Base-by-base conservation (phyloP, 2,113 vertebrate genomes). In the Gambusia affinis region DNA sequence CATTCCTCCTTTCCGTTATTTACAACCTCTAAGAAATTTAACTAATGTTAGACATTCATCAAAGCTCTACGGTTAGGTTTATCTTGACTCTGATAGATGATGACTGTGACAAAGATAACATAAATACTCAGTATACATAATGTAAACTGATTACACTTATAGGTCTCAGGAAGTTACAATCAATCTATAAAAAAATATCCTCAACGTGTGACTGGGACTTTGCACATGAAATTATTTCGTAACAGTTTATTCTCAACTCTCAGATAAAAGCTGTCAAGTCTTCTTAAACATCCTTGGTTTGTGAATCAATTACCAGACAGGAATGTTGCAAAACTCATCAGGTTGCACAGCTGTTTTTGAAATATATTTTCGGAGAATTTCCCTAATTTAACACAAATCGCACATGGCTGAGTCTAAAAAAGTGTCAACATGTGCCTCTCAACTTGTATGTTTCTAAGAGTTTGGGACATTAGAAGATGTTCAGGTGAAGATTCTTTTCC, bases 331-430 rank as follows among this genome's bases (percentile, higher is more conserved):
- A 76, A 82, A 81, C 64, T 74, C 47, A 44, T 37, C 12, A 30
- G 5, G 42, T 85, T 72, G 35, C 80, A 64, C 76, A 75, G 77
- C 57, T 27, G 27, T 79, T 80, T 80, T 47, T 69, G 44, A 39
- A 63, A 57, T 61, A 15, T 39, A 63, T 72, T 39, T 75, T 4
- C 47, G 24, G 8, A 15, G 10, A 29, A 72, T 57, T 71, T 12
- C 64, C 24, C 35, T 47, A 69, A 64, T 60, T 24, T 31, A 8
- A 57, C 42, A 64, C 12, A 15, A 69, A 7, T 57, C 74, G 60
- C 17, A 74, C 67, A 35, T 42, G 27, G 57, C 60, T 75, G 3
- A 30, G 0, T 19, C 35, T 64, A 47, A 47, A 47, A 19, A 69
- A 19, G 10, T 63, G 12, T 70, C 63, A 22, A 27, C 67, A n/a